Evolutionary conservation across 1,140 invertebrate genomes (phyloP).

Genomic region (Augochlora pura): DNA sequence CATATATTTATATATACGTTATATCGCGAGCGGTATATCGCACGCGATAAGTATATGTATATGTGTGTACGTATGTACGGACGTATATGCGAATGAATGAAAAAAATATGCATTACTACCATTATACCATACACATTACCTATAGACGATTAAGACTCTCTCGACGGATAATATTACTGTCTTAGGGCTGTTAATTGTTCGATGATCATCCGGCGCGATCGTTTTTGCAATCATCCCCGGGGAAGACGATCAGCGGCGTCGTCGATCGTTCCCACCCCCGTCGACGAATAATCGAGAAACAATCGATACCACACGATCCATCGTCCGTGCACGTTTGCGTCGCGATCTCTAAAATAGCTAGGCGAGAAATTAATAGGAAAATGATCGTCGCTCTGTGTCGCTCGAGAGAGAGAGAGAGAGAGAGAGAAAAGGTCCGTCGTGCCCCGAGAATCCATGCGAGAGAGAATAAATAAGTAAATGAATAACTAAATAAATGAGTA

Average conservation of each 20-base stretch:
- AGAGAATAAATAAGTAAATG: too few species aligned
- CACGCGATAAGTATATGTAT: slow-evolving; percentile 3
- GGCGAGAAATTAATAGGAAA: neutral
- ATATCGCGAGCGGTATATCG: slow-evolving; percentile 1
- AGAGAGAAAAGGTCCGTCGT: too few species aligned
- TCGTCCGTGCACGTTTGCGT: neutral
- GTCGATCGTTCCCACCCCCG: neutral
- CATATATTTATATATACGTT: slow-evolving; percentile 51
- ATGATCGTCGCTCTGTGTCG: slow-evolving; percentile 20
- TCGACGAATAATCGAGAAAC: neutral
- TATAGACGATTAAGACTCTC: slow-evolving; percentile 37
- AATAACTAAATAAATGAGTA: too few species aligned
- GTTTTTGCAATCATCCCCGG: neutral
- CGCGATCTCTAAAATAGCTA: neutral
- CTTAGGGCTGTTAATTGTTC: slow-evolving; percentile 27
- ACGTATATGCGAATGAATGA: slow-evolving; percentile 27
- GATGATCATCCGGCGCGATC: slow-evolving; percentile 12
- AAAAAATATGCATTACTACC: slow-evolving; percentile 11
- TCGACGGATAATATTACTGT: slow-evolving; percentile 37
- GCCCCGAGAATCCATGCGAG: too few species aligned
- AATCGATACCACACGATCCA: neutral
- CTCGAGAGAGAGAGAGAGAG: neutral
- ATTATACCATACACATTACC: slow-evolving; percentile 26
- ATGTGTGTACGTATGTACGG: slow-evolving; percentile 50
- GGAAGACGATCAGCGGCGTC: neutral